Evolutionary conservation across 2,888 invertebrate species (phyloP), one percentile per base, ranked within the genome.

Genomic region (Brenthis daphne): DNA sequence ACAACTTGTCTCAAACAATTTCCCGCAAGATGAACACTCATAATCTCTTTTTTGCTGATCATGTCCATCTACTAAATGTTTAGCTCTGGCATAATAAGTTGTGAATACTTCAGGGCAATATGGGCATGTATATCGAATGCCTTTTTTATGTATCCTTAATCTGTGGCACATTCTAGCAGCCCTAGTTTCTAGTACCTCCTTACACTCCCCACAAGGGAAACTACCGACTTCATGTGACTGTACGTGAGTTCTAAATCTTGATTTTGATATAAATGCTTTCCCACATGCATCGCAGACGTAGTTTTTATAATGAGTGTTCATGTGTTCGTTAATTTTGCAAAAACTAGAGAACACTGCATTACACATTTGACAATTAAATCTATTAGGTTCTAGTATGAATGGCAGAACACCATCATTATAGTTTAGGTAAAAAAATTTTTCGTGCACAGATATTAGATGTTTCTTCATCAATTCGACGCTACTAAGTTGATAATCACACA

Each of bases 271-370:
- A 67, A 92, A 92, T 0, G 86, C 85, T 70, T 92, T 92, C 0
- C 92, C 92, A 56, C 92, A 92, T 2, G 83, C 77, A 65, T 91
- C 90, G 56, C 92, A 92, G 60, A 92, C 76, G 56, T 92, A 86
- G 71, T 92, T 92, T 65, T 86, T 85, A 72, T 86, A 92, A 74
- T 92, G 92, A 0, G 78, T 81, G 58, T 92, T 92, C 85, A 92
- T 92, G 56, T 92, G 92, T 57, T 87, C 86, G 65, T 92, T 91
- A 33, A 89, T 79, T 80, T 87, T 89, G 0, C 85, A 71, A 60
- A 92, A 92, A 16, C 79, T 86, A 0, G 75, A 65, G 64, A 86
- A 89, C 51, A 77, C 72, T 2, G 74, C 75, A 8, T 79, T 81
- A 73, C 92, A 92, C 68, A 84, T 83, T 73, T 92, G 91, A 73